Evolutionary conservation across 2,797 vertebrate genomes (phyloP), one percentile per base, ranked within the genome.

Genomic region (Sebastes cheni): DNA sequence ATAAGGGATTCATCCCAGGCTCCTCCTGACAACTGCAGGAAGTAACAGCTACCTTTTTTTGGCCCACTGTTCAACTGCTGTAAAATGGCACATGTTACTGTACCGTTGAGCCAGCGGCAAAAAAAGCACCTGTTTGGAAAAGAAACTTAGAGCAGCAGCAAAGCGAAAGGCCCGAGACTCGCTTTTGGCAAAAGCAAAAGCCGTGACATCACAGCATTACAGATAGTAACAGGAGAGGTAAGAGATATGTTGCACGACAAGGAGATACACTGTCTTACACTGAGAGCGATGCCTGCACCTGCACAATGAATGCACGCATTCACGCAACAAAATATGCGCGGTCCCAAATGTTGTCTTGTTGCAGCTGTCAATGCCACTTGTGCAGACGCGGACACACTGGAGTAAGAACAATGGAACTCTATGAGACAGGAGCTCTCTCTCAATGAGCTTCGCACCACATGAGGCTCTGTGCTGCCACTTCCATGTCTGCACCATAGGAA

Each of bases 331-430:
- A 91, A 92, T 84, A 91, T 89, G 88, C 86, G 52, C 74, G 27
- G 81, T 59, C 86, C 82, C 88, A 83, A 88, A 91, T 91, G 92
- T 77, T 82, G 90, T 89, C 88, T 79, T 75, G 76, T 71, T 67
- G 89, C 92, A 93, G 93, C 92, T 95, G 94, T 93, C 92, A 89
- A 10, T 32, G 88, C 86, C 93, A 93, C 93, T 90, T 89, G 90
- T 86, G 85, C 89, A 27, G 84, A 77, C 67, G 34, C 32, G 64
- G 89, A 86, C 86, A 71, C 87, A 75, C 75, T 64, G 71, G 79
- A 86, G 78, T 25, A 34, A 70, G 85, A 92, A 93, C 92, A 94
- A 94, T 92, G 87, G 75, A 81, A 79, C 79, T 84, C 90, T 91
- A 87, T 92, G 81, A 92, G 88, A 87, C 77, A 62, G 90, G 79